Evolutionary conservation across 2,113 vertebrate species (phyloP).

Genomic region (Ammospiza nelsoni): DNA sequence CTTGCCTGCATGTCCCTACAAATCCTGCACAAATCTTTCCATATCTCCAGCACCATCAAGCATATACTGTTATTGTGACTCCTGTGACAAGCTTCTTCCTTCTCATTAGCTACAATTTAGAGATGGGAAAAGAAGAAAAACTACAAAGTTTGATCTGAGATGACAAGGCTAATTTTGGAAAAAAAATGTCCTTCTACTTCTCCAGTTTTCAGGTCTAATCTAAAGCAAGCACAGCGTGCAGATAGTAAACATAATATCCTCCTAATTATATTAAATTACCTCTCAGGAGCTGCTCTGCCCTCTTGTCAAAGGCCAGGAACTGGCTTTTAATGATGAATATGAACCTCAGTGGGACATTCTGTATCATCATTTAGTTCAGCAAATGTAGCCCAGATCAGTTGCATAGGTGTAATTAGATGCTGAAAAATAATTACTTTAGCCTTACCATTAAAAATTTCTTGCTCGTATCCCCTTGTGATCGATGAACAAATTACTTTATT

Average conservation of each 20-base stretch:
- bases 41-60: not conserved
- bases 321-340: conserved; percentile 46
- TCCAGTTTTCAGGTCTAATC: conserved; percentile 32
- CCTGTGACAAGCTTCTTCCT: not conserved
- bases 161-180: conserved; percentile 33
- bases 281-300: conserved; percentile 55
- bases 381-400: conserved; percentile 44
- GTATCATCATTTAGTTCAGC: conserved; percentile 47
- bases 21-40: not conserved
- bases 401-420: conserved; percentile 75
- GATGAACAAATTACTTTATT: conserved; percentile 82
- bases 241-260: conserved; percentile 65
- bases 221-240: conserved; percentile 14
- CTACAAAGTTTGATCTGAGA: conserved; percentile 28
- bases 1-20: rapidly evolving
- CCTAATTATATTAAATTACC: conserved; percentile 63
- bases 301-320: conserved; percentile 59
- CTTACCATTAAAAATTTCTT: conserved; percentile 67
- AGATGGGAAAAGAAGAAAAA: not conserved
- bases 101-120: conserved; percentile 37
- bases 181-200: conserved; percentile 32
- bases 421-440: conserved; percentile 78
- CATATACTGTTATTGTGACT: not conserved
- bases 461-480: conserved; percentile 71
- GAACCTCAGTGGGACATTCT: conserved; percentile 48